These are phyloP conservation scores for Drepana arcuata DNA, from an alignment of 1,140 invertebrate species.

Conservation along the genomic window DNA sequence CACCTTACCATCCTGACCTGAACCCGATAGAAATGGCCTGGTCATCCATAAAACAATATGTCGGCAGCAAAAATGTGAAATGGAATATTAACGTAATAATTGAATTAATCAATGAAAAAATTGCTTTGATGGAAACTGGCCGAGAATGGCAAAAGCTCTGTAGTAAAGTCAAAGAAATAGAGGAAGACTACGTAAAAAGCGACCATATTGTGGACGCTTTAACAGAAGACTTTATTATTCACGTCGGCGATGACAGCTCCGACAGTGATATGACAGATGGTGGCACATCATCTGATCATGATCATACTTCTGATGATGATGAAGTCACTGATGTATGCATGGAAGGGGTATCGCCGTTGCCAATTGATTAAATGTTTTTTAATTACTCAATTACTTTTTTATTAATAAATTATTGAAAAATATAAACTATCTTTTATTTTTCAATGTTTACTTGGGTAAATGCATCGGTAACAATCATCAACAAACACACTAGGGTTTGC, in stretches of 20 bases:
- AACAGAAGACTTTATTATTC: slow-evolving; percentile 10
- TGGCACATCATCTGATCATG: too few species aligned
- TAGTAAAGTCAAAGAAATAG: slow-evolving; percentile 10
- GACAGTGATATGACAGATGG: too few species aligned
- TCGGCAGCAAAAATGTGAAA: slow-evolving; percentile 11
- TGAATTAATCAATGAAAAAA: not conserved
- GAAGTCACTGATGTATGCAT: too few species aligned
- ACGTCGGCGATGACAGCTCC: not conserved
- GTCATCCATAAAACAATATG: slow-evolving; percentile 8
- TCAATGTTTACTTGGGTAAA: too few species aligned
- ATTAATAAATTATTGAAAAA: too few species aligned
- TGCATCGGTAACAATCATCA: too few species aligned
- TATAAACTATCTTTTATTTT: too few species aligned
- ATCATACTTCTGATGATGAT: too few species aligned
- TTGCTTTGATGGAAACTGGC: slow-evolving; percentile 2
- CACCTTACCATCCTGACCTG: slow-evolving; percentile 7
- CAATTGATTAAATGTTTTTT: too few species aligned
- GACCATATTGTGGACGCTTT: slow-evolving; percentile 10
- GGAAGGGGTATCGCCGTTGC: too few species aligned
- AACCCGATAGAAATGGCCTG: slow-evolving; percentile 11
- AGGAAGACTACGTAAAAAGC: slow-evolving; percentile 10
- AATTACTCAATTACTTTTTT: too few species aligned
- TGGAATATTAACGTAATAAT: not conserved
- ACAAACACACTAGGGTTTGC: too few species aligned
- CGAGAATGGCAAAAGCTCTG: slow-evolving; percentile 8